Base-by-base conservation (phyloP, 2,888 invertebrate species). In the Drosophila multiciliata region DNA sequence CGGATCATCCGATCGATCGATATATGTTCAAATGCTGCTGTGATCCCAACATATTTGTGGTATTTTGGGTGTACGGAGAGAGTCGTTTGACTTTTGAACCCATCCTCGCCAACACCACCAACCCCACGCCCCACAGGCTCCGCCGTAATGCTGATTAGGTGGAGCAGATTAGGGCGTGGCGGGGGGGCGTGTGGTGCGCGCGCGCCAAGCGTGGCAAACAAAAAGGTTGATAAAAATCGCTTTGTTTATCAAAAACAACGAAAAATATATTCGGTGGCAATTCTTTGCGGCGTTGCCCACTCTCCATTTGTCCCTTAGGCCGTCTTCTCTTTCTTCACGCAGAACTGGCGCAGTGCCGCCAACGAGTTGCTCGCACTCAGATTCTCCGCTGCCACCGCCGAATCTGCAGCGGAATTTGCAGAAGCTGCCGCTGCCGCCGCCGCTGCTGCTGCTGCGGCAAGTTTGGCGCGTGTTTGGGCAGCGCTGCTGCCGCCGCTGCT, bases 291-390 rank as follows among this genome's bases (percentile, higher is more conserved):
- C 73, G 62, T 55, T 55, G 65, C 74, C 73, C 58, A 54, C 49
- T 42, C 71, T 80, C 55, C 45, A 45, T 23, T 23, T 55, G 55
- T 35, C 20, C 35, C 40, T 91, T 93, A 92, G 88, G 92, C 92
- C 91, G 92, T 92, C 90, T 92, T 92, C 90, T 98, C 98, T 90
- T 98, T 98, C 94, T 98, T 98, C 93, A 99, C 98, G 94, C 99
- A 98, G 66, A 99, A 95, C 93, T 98, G 98, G 93, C 99, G 99
- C 79, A 99, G 94, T 38, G 98, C 98, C 57, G 98, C 98, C 82
- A 99, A 93, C 42, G 99, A 99, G 93, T 99, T 98, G 91, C 98
- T 96, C 42, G 91, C 91, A 66, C 87, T 90, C 32, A 92, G 90
- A 80, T 92, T 93, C 76, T 92, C 92, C 26, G 92, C 89, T 23